Base-by-base conservation (phyloP, 1,140 invertebrate genomes). In the Caenorhabditis inopinata region DNA sequence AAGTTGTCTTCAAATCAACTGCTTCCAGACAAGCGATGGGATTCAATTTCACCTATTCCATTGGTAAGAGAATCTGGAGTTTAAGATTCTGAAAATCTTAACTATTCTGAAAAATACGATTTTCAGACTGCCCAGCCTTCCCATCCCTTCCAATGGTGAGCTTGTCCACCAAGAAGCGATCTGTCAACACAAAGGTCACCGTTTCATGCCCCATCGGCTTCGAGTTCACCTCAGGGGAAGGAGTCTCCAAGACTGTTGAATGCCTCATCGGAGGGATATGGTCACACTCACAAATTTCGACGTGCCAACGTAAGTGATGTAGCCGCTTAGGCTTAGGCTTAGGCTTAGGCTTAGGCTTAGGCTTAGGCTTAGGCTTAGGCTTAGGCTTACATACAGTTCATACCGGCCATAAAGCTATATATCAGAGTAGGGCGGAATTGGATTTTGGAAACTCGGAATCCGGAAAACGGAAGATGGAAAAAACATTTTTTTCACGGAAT, bases 201-300 rank as follows among this genome's bases (percentile, higher is more conserved):
- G 96, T 96, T 87, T 93, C 94, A 9, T 97, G 96, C 89, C 95
- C 95, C 0, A 91, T 93, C 86, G 96, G 96, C 38, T 94, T 96
- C 90, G 95, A 97, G 90, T 97, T 97, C 89, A 93, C 94, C 21
- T 96, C 94, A 75, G 89, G 89, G 11, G 58, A 76, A 25, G 87
- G 87, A 18, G 49, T 76, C 5, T 74, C 68, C 14, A 87, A 88
- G 76, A 84, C 88, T 16, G 79, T 85, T 7, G n/a, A 46, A 4
- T 95, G 94, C 83, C 93, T 94, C 88, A 93, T 93, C 84, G 94
- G 95, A 85, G 96, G 96, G 74, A 93, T 94, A 87, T 97, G 96
- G 96, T 95, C 94, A 16, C 92, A 94, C 25, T 93, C 92, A 42
- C 95, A 95, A 87, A 95, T 97, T 87, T 95, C 96, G 4, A 93